Percentiles rank a stretch among this genome's conserved stretches.
Evolutionary conservation across 2,888 invertebrate species (phyloP).

Genomic region (Chrysomela aeneicollis): DNA sequence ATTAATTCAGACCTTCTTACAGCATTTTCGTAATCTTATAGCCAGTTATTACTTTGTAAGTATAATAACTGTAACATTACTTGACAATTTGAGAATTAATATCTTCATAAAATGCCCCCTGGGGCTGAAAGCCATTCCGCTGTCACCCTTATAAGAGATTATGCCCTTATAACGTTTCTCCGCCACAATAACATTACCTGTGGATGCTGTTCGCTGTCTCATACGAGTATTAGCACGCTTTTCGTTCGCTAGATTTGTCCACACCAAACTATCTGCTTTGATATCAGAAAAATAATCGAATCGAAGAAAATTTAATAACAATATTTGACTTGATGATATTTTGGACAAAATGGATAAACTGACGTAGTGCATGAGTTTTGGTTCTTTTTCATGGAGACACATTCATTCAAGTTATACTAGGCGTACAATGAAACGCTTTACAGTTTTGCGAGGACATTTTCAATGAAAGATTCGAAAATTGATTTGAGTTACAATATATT

Average conservation of each 20-base stretch:
- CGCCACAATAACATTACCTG: conserved; percentile 50
- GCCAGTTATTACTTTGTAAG: conserved; percentile 62
- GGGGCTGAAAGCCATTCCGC: conserved; percentile 55
- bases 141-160: conserved; percentile 60
- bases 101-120: conserved; percentile 62
- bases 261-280: not conserved
- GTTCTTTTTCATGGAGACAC: no score
- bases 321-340: no score
- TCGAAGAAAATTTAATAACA: not conserved
- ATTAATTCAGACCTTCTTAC: conserved; percentile 61
- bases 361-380: no score
- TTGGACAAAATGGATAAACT: no score
- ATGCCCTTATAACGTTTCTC: conserved; percentile 54
- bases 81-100: conserved; percentile 62
- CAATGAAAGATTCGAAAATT: no score
- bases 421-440: no score
- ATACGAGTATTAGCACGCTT: conserved; percentile 21
- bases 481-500: no score
- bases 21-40: conserved; percentile 61
- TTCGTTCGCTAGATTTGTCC: not conserved
- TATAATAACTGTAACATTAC: conserved; percentile 62
- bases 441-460: no score
- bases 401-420: no score
- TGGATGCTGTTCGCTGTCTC: conserved; percentile 40
- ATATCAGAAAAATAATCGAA: not conserved